phyloP scores from a whole-genome alignment of 1,140 invertebrate species.

The Drosophila kikkawai region DNA sequence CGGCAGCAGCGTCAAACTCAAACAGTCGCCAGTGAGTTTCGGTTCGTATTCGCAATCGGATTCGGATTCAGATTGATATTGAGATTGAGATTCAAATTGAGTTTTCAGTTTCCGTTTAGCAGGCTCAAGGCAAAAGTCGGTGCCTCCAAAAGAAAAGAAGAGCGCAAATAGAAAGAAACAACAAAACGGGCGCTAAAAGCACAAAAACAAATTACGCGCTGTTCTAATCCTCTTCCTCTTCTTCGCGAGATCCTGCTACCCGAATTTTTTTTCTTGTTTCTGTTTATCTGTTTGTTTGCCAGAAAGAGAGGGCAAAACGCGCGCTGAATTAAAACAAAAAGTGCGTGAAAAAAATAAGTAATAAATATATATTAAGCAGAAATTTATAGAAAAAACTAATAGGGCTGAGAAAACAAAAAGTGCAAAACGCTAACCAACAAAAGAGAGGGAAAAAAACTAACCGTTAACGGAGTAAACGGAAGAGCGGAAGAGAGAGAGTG shows the following conservation, averaged over 20 bases:
- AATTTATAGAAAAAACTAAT: background rate
- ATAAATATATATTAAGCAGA: slow-evolving; percentile 14
- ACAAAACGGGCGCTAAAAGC: slow-evolving; percentile 8
- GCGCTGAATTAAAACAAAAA: slow-evolving; percentile 56
- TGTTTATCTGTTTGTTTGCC: slow-evolving; percentile 32
- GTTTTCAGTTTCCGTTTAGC: slow-evolving; percentile 13
- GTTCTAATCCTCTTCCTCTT: slow-evolving; percentile 4
- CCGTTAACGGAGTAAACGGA: slow-evolving; percentile 38
- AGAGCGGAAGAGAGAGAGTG: slow-evolving; percentile 14
- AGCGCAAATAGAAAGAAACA: background rate
- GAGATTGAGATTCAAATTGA: slow-evolving; percentile 6
- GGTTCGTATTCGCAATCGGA: slow-evolving; percentile 63
- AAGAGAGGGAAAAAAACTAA: slow-evolving; percentile 43
- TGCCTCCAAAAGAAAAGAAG: slow-evolving; percentile 11
- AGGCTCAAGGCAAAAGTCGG: slow-evolving; percentile 2
- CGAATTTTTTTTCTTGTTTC: slow-evolving; percentile 19
- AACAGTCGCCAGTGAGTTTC: slow-evolving; percentile 63
- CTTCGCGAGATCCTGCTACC: slow-evolving; percentile 19
- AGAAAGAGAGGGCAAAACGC: slow-evolving; percentile 58
- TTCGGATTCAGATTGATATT: slow-evolving; percentile 13
- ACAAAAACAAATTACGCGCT: slow-evolving; percentile 11
- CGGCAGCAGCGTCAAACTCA: slow-evolving; percentile 59
- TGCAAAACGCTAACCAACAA: slow-evolving; percentile 28
- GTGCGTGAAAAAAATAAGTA: slow-evolving; percentile 50
- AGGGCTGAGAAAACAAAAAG: slow-evolving; percentile 21